Conservation (phyloP, 2,113 vertebrate genomes). For the Hymenochirus boettgeri region DNA sequence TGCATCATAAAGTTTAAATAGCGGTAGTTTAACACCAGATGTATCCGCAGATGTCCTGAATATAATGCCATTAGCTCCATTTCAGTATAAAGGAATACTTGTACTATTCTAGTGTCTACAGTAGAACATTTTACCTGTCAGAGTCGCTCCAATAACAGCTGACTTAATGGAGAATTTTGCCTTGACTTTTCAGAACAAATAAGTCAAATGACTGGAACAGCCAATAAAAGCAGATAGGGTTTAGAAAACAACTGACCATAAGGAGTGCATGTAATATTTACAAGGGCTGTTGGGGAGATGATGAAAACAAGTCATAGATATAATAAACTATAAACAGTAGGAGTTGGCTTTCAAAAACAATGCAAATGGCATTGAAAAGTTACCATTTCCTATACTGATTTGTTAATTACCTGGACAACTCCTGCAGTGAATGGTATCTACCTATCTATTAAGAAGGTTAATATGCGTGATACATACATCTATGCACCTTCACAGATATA, state of each 20-base stretch:
- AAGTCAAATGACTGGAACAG: constrained; percentile 25
- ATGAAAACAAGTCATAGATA: constrained; percentile 9
- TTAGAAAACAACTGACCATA: neutral
- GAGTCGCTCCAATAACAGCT: constrained; percentile 40
- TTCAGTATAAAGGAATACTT: constrained; percentile 50
- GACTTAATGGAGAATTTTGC: constrained; percentile 24
- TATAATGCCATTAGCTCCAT: constrained; percentile 73
- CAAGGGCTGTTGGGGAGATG: constrained; percentile 25
- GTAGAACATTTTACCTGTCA: constrained; percentile 54
- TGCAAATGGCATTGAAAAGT: too few relatives aligned
- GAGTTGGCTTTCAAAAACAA: neutral
- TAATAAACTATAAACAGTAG: constrained; percentile 10
- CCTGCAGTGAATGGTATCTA: too few relatives aligned
- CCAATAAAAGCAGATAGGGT: constrained; percentile 16
- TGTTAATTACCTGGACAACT: too few relatives aligned
- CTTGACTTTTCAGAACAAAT: constrained; percentile 36
- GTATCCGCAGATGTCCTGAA: constrained; percentile 62
- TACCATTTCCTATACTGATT: too few relatives aligned
- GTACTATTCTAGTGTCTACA: constrained; percentile 34
- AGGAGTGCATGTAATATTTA: constrained; percentile 20
- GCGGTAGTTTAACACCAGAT: constrained; percentile 62
- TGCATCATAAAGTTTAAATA: constrained; percentile 81
- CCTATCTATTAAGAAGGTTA: too few relatives aligned
- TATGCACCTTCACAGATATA: too few relatives aligned
- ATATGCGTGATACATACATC: too few relatives aligned